phyloP scores from a whole-genome alignment of 2,797 vertebrate genomes.

The Telmatherina bonti region DNA sequence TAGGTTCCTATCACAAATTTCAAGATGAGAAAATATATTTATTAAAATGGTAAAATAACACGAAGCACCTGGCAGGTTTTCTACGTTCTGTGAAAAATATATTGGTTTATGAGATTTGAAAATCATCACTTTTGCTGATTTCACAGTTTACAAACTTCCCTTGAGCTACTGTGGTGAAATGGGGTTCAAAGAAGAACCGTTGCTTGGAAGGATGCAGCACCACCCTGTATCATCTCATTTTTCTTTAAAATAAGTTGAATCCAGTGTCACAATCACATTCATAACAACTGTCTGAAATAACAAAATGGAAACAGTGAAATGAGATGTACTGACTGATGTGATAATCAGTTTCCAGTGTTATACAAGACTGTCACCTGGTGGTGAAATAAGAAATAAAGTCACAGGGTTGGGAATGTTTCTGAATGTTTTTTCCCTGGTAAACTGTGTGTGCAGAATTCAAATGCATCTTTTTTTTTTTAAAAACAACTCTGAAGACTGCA shows the following conservation, averaged over 20 bases:
- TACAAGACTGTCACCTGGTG: slow-evolving; percentile 13
- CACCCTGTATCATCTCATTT: slow-evolving; percentile 15
- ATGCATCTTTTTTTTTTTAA: not conserved
- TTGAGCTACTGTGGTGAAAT: slow-evolving; percentile 23
- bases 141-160: slow-evolving; percentile 16
- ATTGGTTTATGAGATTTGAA: not conserved
- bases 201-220: too few relatives aligned
- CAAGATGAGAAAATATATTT: not conserved
- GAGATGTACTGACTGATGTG: not conserved
- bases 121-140: slow-evolving; percentile 1
- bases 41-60: not conserved
- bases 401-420: not conserved
- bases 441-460: not conserved
- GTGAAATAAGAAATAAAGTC: not conserved
- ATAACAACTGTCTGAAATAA: not conserved
- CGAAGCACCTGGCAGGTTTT: not conserved
- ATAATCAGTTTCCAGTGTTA: not conserved
- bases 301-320: not conserved
- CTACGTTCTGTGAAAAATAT: not conserved
- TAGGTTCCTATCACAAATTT: too few relatives aligned
- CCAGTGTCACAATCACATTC: accelerated
- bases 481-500: not conserved
- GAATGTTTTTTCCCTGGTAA: not conserved
- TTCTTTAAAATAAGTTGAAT: slow-evolving; percentile 12
- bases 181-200: slow-evolving; percentile 32